Evolutionary conservation across 2,888 invertebrate genomes (phyloP).

Genomic region (Thereva nobilitata): DNA sequence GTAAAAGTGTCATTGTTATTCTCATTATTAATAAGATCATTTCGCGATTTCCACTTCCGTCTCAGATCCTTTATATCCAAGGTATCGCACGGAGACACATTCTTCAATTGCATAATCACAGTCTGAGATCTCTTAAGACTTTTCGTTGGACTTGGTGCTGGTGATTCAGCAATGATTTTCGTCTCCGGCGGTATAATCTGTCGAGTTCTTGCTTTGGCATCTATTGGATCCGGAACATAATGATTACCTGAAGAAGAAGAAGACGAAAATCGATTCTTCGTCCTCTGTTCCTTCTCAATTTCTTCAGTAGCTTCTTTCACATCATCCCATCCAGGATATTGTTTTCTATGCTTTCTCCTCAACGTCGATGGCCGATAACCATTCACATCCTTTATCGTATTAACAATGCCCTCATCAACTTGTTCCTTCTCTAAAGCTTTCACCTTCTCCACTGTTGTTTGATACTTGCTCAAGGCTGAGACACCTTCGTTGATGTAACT

Average conservation of each 20-base stretch:
- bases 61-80: slow-evolving; percentile 48
- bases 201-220: slow-evolving; percentile 47
- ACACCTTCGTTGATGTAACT: slow-evolving; percentile 47
- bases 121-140: slow-evolving; percentile 54
- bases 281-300: slow-evolving; percentile 32
- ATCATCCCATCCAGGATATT: slow-evolving; percentile 65
- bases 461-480: slow-evolving; percentile 64
- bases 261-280: background rate
- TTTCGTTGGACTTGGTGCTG: slow-evolving; percentile 47
- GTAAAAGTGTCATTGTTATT: background rate
- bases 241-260: slow-evolving; percentile 45
- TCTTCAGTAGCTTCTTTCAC: slow-evolving; percentile 46
- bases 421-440: slow-evolving; percentile 62
- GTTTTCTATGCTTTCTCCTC: slow-evolving; percentile 62
- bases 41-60: slow-evolving; percentile 45
- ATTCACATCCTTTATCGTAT: slow-evolving; percentile 66
- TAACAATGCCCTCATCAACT: slow-evolving; percentile 55
- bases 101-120: slow-evolving; percentile 49
- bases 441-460: slow-evolving; percentile 62
- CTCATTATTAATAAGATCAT: slow-evolving; percentile 25
- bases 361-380: slow-evolving; percentile 66
- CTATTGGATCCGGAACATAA: slow-evolving; percentile 52
- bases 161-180: slow-evolving; percentile 11
- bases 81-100: slow-evolving; percentile 43
- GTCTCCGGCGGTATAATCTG: slow-evolving; percentile 49